Conservation (phyloP, 2,888 invertebrate genomes). For the Parnassius mnemosyne region DNA sequence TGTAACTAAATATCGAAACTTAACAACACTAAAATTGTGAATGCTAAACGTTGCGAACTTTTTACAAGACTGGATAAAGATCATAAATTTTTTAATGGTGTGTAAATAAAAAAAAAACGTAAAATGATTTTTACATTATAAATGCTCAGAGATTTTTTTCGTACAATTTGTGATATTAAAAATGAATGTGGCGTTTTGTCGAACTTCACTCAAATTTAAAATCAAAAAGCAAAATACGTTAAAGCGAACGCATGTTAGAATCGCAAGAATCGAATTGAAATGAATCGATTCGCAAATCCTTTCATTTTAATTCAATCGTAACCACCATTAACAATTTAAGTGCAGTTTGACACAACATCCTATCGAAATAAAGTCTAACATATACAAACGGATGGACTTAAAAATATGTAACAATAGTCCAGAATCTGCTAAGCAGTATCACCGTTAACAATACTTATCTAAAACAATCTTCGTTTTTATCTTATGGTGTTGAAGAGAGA, state of each 20-base stretch:
- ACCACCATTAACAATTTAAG: slow-evolving; percentile 79
- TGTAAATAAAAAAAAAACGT: background rate
- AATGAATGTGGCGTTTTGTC: slow-evolving; percentile 64
- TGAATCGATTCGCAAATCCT: slow-evolving; percentile 35
- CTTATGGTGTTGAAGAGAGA: slow-evolving; percentile 78
- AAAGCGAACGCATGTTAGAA: slow-evolving; percentile 53
- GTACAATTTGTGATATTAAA: slow-evolving; percentile 34
- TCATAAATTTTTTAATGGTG: background rate
- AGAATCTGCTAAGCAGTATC: slow-evolving; percentile 76
- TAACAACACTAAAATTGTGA: slow-evolving; percentile 60
- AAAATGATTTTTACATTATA: slow-evolving; percentile 6
- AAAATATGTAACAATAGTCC: slow-evolving; percentile 77
- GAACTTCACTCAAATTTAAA: slow-evolving; percentile 74
- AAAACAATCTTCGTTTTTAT: slow-evolving; percentile 71
- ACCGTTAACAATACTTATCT: slow-evolving; percentile 76
- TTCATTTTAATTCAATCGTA: slow-evolving; percentile 46
- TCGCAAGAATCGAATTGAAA: slow-evolving; percentile 49
- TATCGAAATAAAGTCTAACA: slow-evolving; percentile 35
- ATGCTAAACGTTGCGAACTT: slow-evolving; percentile 25
- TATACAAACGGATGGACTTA: slow-evolving; percentile 66
- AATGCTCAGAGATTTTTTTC: slow-evolving; percentile 32
- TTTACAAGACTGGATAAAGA: background rate
- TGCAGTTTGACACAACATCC: slow-evolving; percentile 80
- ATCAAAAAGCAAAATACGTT: slow-evolving; percentile 58
- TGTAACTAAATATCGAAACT: slow-evolving; percentile 66